Evolutionary conservation across 2,888 invertebrate species (phyloP), one percentile per base, ranked within the genome.

Genomic region (Calameuta idolon): DNA sequence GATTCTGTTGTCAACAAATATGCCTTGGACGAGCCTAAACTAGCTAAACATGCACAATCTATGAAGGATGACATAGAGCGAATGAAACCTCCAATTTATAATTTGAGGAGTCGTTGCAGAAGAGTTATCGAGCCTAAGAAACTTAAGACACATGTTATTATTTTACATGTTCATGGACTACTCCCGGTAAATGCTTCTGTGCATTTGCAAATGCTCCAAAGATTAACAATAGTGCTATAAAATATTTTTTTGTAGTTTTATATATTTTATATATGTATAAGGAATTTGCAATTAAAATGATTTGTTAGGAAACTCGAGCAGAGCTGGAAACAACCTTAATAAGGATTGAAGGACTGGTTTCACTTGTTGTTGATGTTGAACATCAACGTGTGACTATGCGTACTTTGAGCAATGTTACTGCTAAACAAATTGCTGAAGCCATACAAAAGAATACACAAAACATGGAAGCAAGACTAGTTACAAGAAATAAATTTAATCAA

Each of bases 351-450:
- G 92, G 92, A 77, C 85, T 92, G 35, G 87, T 92, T 76, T 92
- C 92, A 9, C 85, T 92, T 34, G 91, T 92, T 31, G 89, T 91
- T 12, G 92, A 92, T 81, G 91, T 92, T 15, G 91, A 91, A 83
- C 92, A 92, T 84, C 92, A 92, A 75, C 86, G 92, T 77, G 92
- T 91, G 74, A 91, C 91, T n/a, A 92, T 92, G 89, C 89, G 92
- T 76, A 91, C 91, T n/a, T 83, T 92, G 77, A 88, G 84, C 76
- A 90, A 87, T 79, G 89, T 92, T 23, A 90, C 90, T 12, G 88
- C 92, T 1, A 90, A 90, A 82, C 90, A 89, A 84, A 90, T 92
- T 75, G 92, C 91, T 0, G 90, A 91, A 78, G 90, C 90, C 69
- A 91, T 92, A 78, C 86, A 86, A 73, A 88, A 89, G 79, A 89